A percentile compares a stretch with the other conserved stretches of the same genome.
These are phyloP conservation scores for Plagodis pulveraria DNA, from an alignment of 2,888 invertebrate species.

Conservation along the genomic window DNA sequence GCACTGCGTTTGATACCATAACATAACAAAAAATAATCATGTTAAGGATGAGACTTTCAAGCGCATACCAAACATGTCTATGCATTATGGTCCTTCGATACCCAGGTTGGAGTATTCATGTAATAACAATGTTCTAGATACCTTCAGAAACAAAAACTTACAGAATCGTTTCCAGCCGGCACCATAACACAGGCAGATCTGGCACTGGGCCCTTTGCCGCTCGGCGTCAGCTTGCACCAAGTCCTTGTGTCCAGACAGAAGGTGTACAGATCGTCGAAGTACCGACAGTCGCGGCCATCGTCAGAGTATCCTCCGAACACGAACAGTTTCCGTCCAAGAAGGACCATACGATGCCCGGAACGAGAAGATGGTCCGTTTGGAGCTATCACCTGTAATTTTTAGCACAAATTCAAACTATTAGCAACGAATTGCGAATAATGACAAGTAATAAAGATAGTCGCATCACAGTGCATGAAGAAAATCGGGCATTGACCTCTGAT, in stretches of 20 bases:
- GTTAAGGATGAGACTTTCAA: no score
- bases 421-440: no score
- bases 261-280: slow-evolving; percentile 93
- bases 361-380: slow-evolving; percentile 90
- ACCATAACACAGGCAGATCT: slow-evolving; percentile 93
- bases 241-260: slow-evolving; percentile 92
- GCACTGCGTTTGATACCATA: no score
- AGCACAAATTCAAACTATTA: neutral
- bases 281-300: slow-evolving; percentile 93
- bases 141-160: slow-evolving; percentile 42
- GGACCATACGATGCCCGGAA: slow-evolving; percentile 94
- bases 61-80: no score
- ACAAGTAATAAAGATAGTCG: no score
- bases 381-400: slow-evolving; percentile 55
- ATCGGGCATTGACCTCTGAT: no score
- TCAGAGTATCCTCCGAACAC: slow-evolving; percentile 97
- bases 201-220: slow-evolving; percentile 89
- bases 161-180: slow-evolving; percentile 76
- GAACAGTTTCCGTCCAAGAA: slow-evolving; percentile 90
- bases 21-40: no score
- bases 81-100: no score
- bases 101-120: no score
- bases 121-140: no score
- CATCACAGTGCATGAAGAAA: no score
- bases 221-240: slow-evolving; percentile 90